These are phyloP conservation scores for Micrasema minimum DNA, from an alignment of 1,140 invertebrate genomes.

Conservation along the genomic window DNA sequence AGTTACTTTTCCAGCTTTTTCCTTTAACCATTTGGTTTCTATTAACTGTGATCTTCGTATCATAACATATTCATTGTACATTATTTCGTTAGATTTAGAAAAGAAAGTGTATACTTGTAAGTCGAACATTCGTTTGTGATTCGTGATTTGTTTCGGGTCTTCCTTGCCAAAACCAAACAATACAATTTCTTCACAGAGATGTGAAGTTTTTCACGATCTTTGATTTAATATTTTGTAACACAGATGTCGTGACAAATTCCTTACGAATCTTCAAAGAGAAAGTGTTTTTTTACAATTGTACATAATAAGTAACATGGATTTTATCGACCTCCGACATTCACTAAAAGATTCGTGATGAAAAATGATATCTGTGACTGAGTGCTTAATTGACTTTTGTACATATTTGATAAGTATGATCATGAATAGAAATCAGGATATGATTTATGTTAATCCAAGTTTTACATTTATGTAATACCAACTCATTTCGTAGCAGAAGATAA, in stretches of 20 bases:
- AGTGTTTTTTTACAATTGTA: constrained; percentile 24
- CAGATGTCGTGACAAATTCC: constrained; percentile 28
- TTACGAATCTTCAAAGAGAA: constrained; percentile 30
- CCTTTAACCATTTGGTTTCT: too few relatives aligned
- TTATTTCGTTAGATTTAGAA: too few relatives aligned
- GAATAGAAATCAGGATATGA: too few relatives aligned
- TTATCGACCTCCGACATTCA: constrained; percentile 26
- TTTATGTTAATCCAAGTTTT: too few relatives aligned
- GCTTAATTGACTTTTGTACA: constrained; percentile 11
- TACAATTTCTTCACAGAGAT: constrained; percentile 11
- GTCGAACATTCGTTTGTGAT: too few relatives aligned
- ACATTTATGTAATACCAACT: too few relatives aligned
- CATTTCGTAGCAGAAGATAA: too few relatives aligned
- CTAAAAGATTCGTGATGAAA: constrained; percentile 36
- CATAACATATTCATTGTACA: too few relatives aligned
- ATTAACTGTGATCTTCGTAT: too few relatives aligned
- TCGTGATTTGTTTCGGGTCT: constrained; percentile 11
- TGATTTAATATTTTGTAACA: constrained; percentile 34
- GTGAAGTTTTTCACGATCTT: constrained; percentile 16
- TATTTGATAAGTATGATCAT: too few relatives aligned
- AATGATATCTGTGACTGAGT: constrained; percentile 20
- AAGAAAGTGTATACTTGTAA: too few relatives aligned
- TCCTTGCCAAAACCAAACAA: constrained; percentile 15
- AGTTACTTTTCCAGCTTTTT: too few relatives aligned
- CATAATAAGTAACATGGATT: constrained; percentile 25